Evolutionary conservation across 2,113 vertebrate genomes (phyloP), one percentile per base, ranked within the genome.

Genomic region (Semicossyphus pulcher): DNA sequence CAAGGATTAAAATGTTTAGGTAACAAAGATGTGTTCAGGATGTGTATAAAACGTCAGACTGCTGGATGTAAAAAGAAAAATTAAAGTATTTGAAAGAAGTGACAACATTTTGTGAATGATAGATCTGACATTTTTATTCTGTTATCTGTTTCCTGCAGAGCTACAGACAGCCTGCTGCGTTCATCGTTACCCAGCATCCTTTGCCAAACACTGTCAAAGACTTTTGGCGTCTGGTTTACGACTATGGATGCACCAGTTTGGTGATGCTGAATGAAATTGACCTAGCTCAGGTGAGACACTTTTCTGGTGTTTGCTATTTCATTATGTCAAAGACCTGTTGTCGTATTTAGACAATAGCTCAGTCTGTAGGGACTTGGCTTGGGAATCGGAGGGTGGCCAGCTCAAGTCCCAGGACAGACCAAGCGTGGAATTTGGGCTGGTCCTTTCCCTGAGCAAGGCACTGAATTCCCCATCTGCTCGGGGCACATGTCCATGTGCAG

Each of bases 181-280:
- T 99, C 88, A 99, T 99, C 0, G 96, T 99, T 89, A 99, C 98
- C 10, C 98, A 99, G 57, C 98, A 98, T 89, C 98, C 98, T 52
- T 88, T 99, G 90, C 98, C 97, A 59, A 99, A 97, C 93, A 97
- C 97, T 21, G 96, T 99, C 86, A 99, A 99, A 89, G 98, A 99
- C 86, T 99, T 99, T 86, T 99, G 98, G 98, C 97, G 98, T 89
- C 93, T 99, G 76, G 98, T 99, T 31, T 99, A 99, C 25, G 98
- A 99, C 90, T 99, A 99, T 2, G 97, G 97, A 78, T 99, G 98
- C 68, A 99, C 97, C 69, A 99, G 97, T 51, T 93, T 99, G 63
- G 97, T 99, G 84, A 99, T 99, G 98, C 87, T 99, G 78, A 99
- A 98, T 73, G 98, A 99, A 93, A 95, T 99, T 36, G 97, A 99